phyloP scores from a whole-genome alignment of 2,888 invertebrate genomes.

The Argyresthia albistria region DNA sequence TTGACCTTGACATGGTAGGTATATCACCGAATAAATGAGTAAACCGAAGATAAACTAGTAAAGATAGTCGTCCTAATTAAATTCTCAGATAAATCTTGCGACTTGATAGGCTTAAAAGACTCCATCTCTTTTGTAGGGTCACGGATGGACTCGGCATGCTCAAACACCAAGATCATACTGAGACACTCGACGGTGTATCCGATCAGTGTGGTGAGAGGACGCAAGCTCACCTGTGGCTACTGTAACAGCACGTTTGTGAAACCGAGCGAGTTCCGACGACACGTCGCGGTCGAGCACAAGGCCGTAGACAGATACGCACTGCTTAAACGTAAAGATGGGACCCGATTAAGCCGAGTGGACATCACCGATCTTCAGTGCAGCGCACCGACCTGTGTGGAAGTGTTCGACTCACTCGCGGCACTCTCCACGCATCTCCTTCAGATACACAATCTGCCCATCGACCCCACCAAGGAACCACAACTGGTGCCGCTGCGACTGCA shows the following conservation, averaged over 20 bases:
- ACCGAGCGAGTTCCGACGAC: conserved; percentile 6
- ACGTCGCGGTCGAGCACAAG: neutral
- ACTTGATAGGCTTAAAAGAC: too few species aligned
- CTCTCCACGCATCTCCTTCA: conserved; percentile 3
- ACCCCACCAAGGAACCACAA: neutral
- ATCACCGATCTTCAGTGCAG: conserved; percentile 5
- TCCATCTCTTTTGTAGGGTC: neutral
- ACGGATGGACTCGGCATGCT: neutral
- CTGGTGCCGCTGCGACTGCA: conserved; percentile 2
- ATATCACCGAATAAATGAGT: too few species aligned
- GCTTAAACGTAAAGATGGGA: neutral
- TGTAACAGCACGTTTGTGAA: conserved; percentile 5
- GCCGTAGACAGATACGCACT: neutral
- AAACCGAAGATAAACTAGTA: too few species aligned
- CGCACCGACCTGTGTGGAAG: neutral
- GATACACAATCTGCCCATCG: neutral
- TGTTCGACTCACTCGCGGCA: neutral
- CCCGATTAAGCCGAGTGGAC: conserved; percentile 1
- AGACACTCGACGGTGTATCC: conserved; percentile 10
- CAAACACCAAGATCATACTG: conserved; percentile 8
- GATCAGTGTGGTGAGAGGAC: conserved; percentile 1
- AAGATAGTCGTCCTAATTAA: too few species aligned
- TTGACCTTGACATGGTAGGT: too few species aligned
- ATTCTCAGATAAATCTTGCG: too few species aligned
- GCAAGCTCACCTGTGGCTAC: conserved; percentile 6